Evolutionary conservation across 2,797 vertebrate genomes (phyloP).

Genomic region (Monodelphis domestica): DNA sequence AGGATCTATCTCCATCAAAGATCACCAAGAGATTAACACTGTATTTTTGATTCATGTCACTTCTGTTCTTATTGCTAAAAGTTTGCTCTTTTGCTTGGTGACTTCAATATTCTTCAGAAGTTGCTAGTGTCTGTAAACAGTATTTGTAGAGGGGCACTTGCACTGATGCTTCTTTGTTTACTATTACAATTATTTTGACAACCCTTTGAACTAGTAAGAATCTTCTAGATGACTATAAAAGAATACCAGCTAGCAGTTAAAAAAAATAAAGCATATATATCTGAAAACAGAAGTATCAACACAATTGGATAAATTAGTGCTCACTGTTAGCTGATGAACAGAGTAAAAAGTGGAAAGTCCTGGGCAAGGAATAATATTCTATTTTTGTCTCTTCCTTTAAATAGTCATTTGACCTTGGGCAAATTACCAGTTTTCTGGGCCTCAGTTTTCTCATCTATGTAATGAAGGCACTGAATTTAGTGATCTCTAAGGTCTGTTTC

Average conservation of each 20-base stretch:
- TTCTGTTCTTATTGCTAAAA: no score
- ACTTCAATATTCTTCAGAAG: neutral
- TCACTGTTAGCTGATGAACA: neutral
- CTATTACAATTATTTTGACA: neutral
- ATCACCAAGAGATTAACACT: neutral
- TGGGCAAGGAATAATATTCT: neutral
- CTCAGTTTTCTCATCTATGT: neutral
- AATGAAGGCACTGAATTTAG: neutral
- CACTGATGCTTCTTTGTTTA: neutral
- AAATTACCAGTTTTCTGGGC: neutral
- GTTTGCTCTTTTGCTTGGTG: no score
- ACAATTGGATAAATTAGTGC: neutral
- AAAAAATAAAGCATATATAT: neutral
- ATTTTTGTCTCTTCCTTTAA: neutral
- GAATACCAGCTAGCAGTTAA: neutral
- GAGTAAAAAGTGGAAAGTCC: neutral
- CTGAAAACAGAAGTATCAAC: neutral
- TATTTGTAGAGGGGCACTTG: neutral
- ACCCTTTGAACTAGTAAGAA: neutral
- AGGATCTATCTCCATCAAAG: neutral
- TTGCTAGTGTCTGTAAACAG: neutral
- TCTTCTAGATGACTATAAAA: neutral
- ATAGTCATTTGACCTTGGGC: neutral
- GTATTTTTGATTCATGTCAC: no score
- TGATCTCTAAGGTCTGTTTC: neutral